Evolutionary conservation across 2,113 vertebrate species (phyloP).

Genomic region (Bungarus multicinctus): DNA sequence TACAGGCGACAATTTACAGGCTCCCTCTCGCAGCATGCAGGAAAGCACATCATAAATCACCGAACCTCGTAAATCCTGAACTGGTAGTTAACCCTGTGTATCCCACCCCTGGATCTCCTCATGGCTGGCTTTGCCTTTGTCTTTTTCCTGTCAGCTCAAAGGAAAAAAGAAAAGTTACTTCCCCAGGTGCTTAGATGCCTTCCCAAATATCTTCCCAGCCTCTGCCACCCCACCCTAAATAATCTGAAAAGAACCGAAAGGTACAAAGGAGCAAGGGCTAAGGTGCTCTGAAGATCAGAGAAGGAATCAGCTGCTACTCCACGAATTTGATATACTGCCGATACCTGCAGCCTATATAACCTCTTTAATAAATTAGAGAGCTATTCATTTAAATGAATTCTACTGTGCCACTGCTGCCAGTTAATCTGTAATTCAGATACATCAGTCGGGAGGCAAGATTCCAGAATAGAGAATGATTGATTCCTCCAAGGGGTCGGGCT

Average conservation of each 20-base stretch:
- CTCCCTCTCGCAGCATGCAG: too few relatives aligned
- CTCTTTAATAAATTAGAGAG: constrained; percentile 64
- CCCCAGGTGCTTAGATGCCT: neutral
- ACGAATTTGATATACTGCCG: constrained; percentile 21
- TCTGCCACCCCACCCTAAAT: neutral
- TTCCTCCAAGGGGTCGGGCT: constrained; percentile 43
- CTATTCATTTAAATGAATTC: constrained; percentile 65
- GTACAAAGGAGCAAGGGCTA: neutral
- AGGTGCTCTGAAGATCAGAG: neutral
- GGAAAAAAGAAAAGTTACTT: too few relatives aligned
- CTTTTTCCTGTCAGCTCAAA: neutral
- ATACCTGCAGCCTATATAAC: constrained; percentile 52
- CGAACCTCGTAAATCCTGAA: too few relatives aligned
- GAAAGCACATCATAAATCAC: too few relatives aligned
- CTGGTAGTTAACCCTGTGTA: too few relatives aligned
- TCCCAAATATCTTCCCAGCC: neutral
- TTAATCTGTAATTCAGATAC: constrained; percentile 71
- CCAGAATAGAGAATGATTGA: constrained; percentile 62
- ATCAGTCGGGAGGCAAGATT: constrained; percentile 61
- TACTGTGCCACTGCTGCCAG: constrained; percentile 55
- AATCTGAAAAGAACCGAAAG: constrained; percentile 6
- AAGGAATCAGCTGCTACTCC: neutral
- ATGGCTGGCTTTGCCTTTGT: neutral
- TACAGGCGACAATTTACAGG: too few relatives aligned
- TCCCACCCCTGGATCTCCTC: too few relatives aligned